phyloP scores from a whole-genome alignment of 2,113 vertebrate genomes.

The Hypanus sabinus region DNA sequence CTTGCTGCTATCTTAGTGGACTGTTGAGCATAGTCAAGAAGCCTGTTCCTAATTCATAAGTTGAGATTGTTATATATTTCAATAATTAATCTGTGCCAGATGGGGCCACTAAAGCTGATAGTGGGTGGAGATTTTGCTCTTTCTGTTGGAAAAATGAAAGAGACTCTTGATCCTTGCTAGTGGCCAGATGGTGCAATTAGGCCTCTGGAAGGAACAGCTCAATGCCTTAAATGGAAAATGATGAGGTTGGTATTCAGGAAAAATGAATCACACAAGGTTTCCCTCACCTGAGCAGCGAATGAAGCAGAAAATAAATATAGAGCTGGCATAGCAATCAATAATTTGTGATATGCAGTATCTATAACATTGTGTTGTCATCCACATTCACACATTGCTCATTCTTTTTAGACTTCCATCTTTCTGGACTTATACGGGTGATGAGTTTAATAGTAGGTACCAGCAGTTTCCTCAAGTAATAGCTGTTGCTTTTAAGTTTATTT shows the following conservation, averaged over 20 bases:
- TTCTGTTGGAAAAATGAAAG: not conserved
- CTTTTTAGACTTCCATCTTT: not conserved
- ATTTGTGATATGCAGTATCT: not conserved
- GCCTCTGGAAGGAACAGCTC: not conserved
- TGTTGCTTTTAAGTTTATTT: too few species aligned
- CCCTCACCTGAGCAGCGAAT: not conserved
- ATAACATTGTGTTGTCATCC: not conserved
- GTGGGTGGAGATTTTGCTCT: not conserved
- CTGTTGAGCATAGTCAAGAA: too few species aligned
- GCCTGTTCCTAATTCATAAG: too few species aligned
- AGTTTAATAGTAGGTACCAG: not conserved
- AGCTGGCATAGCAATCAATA: not conserved
- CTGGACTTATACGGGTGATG: not conserved
- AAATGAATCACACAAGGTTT: not conserved
- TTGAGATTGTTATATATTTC: not conserved
- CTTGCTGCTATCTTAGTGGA: too few species aligned
- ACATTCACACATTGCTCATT: not conserved
- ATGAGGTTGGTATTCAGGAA: not conserved
- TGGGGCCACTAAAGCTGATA: not conserved
- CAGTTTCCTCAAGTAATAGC: not conserved
- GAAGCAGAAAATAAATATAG: not conserved
- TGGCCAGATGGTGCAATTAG: not conserved
- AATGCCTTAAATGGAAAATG: not conserved
- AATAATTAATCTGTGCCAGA: not conserved
- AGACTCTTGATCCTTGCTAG: not conserved